Evolutionary conservation across 2,797 vertebrate genomes (phyloP).

Genomic region (Rhabdophis nuchalis): DNA sequence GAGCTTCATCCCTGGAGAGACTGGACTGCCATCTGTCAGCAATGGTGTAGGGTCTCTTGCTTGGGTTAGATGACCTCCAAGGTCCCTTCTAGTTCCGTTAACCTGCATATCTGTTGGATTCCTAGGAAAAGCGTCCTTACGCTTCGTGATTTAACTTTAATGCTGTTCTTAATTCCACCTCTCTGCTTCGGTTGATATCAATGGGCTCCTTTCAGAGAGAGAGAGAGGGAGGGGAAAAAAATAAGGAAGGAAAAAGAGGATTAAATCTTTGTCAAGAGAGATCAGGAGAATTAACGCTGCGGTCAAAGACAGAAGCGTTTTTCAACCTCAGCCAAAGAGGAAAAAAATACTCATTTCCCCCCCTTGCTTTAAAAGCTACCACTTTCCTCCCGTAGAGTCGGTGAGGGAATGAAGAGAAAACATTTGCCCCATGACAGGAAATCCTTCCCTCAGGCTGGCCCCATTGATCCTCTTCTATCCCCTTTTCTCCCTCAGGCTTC

Average conservation of each 20-base stretch:
- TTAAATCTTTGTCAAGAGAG: neutral
- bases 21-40: too few species aligned
- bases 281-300: neutral
- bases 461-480: too few species aligned
- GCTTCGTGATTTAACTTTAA: neutral
- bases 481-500: too few species aligned
- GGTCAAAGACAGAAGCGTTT: neutral
- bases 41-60: too few species aligned
- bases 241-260: neutral
- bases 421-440: neutral
- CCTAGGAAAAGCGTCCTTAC: neutral
- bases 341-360: neutral
- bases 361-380: neutral
- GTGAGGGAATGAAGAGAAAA: neutral
- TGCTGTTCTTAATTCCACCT: neutral
- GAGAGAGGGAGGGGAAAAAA: neutral
- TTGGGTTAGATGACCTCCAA: too few species aligned
- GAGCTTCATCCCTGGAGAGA: too few species aligned
- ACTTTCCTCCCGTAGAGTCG: neutral
- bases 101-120: neutral
- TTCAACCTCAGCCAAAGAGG: neutral
- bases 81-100: too few species aligned
- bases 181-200: neutral
- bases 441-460: too few species aligned
- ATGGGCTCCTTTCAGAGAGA: neutral